Conservation (phyloP, 2,113 vertebrate genomes). For the Chinchilla lanigera region DNA sequence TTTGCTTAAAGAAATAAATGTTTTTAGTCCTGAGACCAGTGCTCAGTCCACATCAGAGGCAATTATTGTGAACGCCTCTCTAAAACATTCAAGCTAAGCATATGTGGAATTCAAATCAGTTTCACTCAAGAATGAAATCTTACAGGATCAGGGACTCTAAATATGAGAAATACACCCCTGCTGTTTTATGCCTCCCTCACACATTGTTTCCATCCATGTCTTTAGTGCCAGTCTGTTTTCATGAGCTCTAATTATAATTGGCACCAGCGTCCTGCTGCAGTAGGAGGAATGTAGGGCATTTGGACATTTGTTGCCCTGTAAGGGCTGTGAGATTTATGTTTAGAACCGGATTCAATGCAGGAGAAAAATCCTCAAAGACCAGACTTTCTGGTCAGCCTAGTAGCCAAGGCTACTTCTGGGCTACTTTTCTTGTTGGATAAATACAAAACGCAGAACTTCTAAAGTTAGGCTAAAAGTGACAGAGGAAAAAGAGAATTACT, state of each 20-base stretch:
- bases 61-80: conserved; percentile 61
- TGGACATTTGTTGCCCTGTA: conserved; percentile 40
- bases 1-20: conserved; percentile 50
- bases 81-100: conserved; percentile 58
- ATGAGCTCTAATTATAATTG: conserved; percentile 58
- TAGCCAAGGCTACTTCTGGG: not conserved
- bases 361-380: not conserved
- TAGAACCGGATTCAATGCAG: not conserved
- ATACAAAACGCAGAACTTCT: conserved; percentile 46
- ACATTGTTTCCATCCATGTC: conserved; percentile 41
- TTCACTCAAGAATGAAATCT: conserved; percentile 52
- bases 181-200: conserved; percentile 44
- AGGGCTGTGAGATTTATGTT: conserved; percentile 37
- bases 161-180: conserved; percentile 2
- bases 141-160: not conserved
- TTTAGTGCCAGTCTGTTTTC: conserved; percentile 64
- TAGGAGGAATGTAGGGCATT: not conserved
- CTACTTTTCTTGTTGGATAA: conserved; percentile 24
- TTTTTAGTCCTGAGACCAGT: not conserved
- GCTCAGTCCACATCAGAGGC: conserved; percentile 20
- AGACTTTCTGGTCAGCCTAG: conserved; percentile 15
- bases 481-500: not conserved
- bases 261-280: conserved; percentile 21
- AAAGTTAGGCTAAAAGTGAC: not conserved
- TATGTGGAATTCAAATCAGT: conserved; percentile 42